Evolutionary conservation across 2,888 invertebrate genomes (phyloP).

Genomic region (Sycophila texana): DNA sequence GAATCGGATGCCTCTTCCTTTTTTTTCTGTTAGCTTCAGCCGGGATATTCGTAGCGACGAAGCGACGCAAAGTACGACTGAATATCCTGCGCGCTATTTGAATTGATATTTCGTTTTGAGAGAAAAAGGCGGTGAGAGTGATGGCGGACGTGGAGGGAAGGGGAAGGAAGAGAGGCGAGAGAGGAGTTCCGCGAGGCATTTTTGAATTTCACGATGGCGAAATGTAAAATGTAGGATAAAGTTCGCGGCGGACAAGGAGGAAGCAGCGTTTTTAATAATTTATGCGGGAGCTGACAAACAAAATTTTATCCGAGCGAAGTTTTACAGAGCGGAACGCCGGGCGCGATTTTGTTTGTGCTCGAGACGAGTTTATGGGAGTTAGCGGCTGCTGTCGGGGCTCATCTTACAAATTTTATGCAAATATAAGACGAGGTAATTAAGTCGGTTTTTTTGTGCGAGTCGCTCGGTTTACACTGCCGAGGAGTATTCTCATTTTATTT

Average conservation of each 20-base stretch:
- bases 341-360: constrained; percentile 39
- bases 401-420: constrained; percentile 44
- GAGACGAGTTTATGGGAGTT: constrained; percentile 30
- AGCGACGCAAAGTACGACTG: no score
- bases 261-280: constrained; percentile 7
- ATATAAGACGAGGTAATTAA: constrained; percentile 37
- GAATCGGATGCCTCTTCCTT: no score
- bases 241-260: neutral
- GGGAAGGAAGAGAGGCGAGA: neutral
- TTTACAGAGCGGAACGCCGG: constrained; percentile 3
- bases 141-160: no score
- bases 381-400: constrained; percentile 32
- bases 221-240: neutral
- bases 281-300: constrained; percentile 7
- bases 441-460: neutral
- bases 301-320: constrained; percentile 28
- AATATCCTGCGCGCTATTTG: no score
- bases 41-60: no score
- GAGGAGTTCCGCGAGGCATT: neutral
- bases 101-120: no score
- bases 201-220: neutral
- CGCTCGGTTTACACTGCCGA: neutral
- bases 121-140: no score
- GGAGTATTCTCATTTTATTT: neutral
- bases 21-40: no score